Evolutionary conservation across 2,888 invertebrate genomes (phyloP).

Genomic region (Cyrtodaria siliqua): DNA sequence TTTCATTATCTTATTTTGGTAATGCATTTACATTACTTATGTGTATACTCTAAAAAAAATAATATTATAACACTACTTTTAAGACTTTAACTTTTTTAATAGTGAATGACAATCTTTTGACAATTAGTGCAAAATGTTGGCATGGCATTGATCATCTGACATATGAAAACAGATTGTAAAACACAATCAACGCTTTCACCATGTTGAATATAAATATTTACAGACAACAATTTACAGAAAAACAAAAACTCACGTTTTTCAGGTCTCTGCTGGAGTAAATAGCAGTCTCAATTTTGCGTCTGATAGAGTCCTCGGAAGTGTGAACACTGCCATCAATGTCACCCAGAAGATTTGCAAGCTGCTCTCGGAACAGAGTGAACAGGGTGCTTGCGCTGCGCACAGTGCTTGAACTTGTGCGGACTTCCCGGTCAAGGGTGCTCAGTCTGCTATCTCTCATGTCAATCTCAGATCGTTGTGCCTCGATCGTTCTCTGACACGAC

Average conservation of each 20-base stretch:
- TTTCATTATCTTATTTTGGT: too few relatives aligned
- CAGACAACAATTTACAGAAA: too few relatives aligned
- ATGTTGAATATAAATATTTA: too few relatives aligned
- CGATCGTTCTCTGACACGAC: conserved; percentile 75
- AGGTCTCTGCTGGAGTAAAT: conserved; percentile 73
- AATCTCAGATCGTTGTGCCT: conserved; percentile 77
- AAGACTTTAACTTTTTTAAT: too few relatives aligned
- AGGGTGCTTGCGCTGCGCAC: conserved; percentile 71
- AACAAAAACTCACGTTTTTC: conserved; percentile 72
- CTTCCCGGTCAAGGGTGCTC: conserved; percentile 68
- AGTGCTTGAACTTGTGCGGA: conserved; percentile 64
- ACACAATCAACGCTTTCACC: too few relatives aligned
- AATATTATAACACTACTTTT: too few relatives aligned
- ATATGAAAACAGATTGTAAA: too few relatives aligned
- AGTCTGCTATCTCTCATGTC: conserved; percentile 74
- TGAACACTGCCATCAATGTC: conserved; percentile 69
- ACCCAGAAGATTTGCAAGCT: conserved; percentile 79
- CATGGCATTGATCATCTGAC: too few relatives aligned
- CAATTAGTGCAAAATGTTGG: too few relatives aligned
- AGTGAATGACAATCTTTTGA: too few relatives aligned
- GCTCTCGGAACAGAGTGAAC: conserved; percentile 79
- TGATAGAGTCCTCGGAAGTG: conserved; percentile 81
- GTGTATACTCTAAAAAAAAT: too few relatives aligned
- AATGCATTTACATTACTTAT: too few relatives aligned
- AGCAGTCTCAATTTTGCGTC: conserved; percentile 75